Percentiles rank a stretch among this genome's conserved stretches.
Evolutionary conservation across 1,140 invertebrate genomes (phyloP).

Genomic region (Batillaria attramentaria): DNA sequence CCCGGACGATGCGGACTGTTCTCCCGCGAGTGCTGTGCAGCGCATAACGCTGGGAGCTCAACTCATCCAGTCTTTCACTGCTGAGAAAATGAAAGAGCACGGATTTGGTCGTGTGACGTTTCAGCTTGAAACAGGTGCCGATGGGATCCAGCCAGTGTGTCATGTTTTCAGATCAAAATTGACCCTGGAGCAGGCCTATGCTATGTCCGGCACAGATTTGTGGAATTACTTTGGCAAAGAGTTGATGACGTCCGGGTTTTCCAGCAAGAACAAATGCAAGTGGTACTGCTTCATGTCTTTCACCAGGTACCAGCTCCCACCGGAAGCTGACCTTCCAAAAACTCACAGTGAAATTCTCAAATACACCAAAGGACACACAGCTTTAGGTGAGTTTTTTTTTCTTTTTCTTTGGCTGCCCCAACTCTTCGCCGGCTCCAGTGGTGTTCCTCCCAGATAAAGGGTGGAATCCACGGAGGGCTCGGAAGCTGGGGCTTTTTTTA

Average conservation of each 20-base stretch:
- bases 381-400: conserved; percentile 79
- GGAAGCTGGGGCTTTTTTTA: too few relatives aligned
- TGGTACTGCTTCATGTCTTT: conserved; percentile 92
- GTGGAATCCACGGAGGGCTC: too few relatives aligned
- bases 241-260: conserved; percentile 78
- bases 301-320: conserved; percentile 82
- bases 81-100: conserved; percentile 89
- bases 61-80: conserved; percentile 88
- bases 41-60: conserved; percentile 85
- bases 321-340: conserved; percentile 64
- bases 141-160: conserved; percentile 73
- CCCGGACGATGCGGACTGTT: conserved; percentile 79
- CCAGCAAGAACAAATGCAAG: conserved; percentile 80
- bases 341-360: conserved; percentile 82
- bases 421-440: too few relatives aligned
- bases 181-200: conserved; percentile 80
- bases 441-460: too few relatives aligned
- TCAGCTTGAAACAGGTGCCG: conserved; percentile 76
- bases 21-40: conserved; percentile 81
- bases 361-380: conserved; percentile 85
- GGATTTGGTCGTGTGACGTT: conserved; percentile 87
- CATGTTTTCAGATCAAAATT: conserved; percentile 79
- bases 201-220: conserved; percentile 83
- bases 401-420: background rate
- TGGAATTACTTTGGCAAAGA: conserved; percentile 88